Conservation (phyloP, 2,113 vertebrate species). For the Ceyx cyanopectus region DNA sequence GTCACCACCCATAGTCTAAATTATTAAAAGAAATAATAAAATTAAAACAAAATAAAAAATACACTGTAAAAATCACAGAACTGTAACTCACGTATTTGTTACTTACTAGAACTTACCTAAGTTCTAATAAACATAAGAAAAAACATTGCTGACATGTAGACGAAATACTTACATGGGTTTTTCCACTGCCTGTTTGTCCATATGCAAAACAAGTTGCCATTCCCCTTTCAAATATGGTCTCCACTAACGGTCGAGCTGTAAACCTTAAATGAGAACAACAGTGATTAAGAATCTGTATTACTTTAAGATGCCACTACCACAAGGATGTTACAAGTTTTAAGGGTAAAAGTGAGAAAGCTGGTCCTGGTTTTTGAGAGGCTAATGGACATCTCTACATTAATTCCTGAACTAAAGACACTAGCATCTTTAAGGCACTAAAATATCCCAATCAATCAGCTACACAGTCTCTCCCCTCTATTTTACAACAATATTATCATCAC, state of each 20-base stretch:
- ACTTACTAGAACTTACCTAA: not conserved
- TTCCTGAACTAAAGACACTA: not conserved
- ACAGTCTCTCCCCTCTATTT: not conserved
- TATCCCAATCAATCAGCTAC: not conserved
- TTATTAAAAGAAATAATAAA: slow-evolving; percentile 43
- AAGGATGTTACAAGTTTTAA: not conserved
- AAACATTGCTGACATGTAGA: not conserved
- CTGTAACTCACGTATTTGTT: not conserved
- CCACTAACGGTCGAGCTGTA: slow-evolving; percentile 94
- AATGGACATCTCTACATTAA: not conserved
- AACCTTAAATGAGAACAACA: slow-evolving; percentile 79
- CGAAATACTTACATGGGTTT: slow-evolving; percentile 91
- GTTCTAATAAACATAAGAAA: not conserved
- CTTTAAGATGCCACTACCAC: not conserved
- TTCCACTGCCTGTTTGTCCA: slow-evolving; percentile 97
- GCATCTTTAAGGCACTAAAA: not conserved
- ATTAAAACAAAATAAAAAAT: not conserved
- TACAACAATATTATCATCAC: not conserved
- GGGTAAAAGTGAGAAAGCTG: not conserved
- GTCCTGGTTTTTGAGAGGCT: not conserved
- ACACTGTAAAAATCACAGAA: not conserved
- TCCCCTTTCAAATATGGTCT: slow-evolving; percentile 96
- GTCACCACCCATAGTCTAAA: slow-evolving; percentile 97
- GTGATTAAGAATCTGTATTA: not conserved
- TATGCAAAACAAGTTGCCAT: slow-evolving; percentile 99